These are phyloP conservation scores for Hypothenemus hampei DNA, from an alignment of 1,140 invertebrate genomes.

Conservation along the genomic window DNA sequence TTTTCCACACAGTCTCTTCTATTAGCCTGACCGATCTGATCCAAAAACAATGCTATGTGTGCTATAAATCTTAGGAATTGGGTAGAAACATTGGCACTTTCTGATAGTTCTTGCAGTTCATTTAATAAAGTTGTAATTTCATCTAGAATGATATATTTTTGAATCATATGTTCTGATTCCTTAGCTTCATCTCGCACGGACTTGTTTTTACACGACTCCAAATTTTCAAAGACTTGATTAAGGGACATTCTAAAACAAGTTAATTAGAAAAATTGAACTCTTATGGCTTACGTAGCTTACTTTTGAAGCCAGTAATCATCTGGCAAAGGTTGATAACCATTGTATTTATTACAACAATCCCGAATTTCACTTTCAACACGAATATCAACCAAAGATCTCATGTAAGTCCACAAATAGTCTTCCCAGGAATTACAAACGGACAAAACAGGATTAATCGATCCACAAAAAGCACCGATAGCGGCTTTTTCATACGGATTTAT, in stretches of 20 bases:
- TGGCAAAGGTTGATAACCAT: constrained; percentile 55
- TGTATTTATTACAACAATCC: constrained; percentile 47
- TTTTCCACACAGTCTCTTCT: constrained; percentile 65
- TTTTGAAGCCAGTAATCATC: constrained; percentile 75
- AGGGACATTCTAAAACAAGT: constrained; percentile 54
- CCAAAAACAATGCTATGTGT: constrained; percentile 79
- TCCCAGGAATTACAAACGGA: constrained; percentile 76
- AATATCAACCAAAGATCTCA: constrained; percentile 77
- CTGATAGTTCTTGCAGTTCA: constrained; percentile 50
- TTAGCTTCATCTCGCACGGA: constrained; percentile 52
- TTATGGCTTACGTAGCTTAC: constrained; percentile 36
- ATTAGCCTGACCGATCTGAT: constrained; percentile 65
- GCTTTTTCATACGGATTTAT: constrained; percentile 39
- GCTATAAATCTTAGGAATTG: constrained; percentile 75
- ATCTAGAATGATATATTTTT: constrained; percentile 73
- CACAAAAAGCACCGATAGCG: constrained; percentile 59
- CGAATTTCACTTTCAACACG: constrained; percentile 68
- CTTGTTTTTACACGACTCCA: constrained; percentile 53
- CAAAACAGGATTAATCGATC: constrained; percentile 71
- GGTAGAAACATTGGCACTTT: constrained; percentile 35
- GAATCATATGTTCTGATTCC: constrained; percentile 61
- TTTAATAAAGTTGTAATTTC: constrained; percentile 60
- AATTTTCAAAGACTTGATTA: constrained; percentile 65
- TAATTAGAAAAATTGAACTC: constrained; percentile 1
- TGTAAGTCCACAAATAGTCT: constrained; percentile 86